Conservation (phyloP, 2,797 vertebrate species). For the Loriculus beryllinus region DNA sequence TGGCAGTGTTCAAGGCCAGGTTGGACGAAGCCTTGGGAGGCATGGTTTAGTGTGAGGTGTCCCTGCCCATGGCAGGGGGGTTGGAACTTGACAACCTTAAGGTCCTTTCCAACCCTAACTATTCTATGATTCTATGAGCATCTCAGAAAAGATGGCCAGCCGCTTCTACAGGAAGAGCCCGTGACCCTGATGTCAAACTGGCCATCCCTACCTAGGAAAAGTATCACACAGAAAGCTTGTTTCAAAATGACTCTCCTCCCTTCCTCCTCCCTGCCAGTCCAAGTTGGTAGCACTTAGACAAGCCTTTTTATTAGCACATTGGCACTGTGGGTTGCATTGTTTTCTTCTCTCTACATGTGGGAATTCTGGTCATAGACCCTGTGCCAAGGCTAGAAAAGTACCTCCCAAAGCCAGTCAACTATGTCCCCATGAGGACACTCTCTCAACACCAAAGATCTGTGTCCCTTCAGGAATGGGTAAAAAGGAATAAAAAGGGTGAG, state of each 20-base stretch:
- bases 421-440: neutral
- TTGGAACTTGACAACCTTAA: neutral
- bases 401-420: neutral
- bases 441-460: neutral
- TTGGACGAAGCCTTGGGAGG: neutral
- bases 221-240: neutral
- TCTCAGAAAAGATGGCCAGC: neutral
- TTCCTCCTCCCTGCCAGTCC: neutral
- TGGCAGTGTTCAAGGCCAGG: neutral
- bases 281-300: neutral
- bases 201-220: neutral
- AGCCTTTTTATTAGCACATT: conserved; percentile 29
- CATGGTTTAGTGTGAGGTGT: neutral
- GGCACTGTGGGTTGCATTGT: conserved; percentile 33
- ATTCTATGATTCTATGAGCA: neutral
- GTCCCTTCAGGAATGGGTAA: neutral
- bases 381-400: conserved; percentile 15
- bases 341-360: neutral
- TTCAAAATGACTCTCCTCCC: neutral
- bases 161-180: neutral
- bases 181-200: neutral
- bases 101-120: neutral
- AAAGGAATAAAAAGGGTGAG: neutral
- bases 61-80: neutral
- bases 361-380: conserved; percentile 27